Evolutionary conservation across 2,888 invertebrate species (phyloP).

Genomic region (Eugnorisma glareosa): DNA sequence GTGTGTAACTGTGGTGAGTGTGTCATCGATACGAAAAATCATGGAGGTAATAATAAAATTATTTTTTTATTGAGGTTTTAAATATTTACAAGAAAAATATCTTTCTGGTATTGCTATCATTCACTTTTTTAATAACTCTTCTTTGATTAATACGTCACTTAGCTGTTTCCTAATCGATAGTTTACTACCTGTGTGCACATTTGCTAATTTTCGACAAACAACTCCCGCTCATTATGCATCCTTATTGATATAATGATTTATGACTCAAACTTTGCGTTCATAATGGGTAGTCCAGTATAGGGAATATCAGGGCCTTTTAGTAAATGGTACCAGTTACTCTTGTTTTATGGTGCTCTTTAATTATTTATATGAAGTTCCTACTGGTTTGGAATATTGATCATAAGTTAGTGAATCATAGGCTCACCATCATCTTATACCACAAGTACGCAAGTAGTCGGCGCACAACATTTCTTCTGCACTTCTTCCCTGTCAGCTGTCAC

Average conservation of each 20-base stretch:
- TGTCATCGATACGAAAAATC: background rate
- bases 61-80: background rate
- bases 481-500: background rate
- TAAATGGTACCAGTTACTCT: background rate
- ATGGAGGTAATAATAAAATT: background rate
- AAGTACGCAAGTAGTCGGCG: background rate
- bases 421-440: background rate
- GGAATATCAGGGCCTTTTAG: background rate
- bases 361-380: background rate
- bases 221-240: background rate
- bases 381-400: background rate
- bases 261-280: background rate
- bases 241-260: background rate
- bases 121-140: background rate
- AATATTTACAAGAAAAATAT: background rate
- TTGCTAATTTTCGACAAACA: background rate
- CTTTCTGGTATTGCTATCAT: background rate
- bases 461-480: background rate
- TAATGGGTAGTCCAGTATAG: background rate
- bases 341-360: conserved; percentile 13
- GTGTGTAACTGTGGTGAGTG: background rate
- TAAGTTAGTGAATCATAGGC: background rate
- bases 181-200: background rate
- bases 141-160: background rate
- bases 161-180: background rate